Conservation (phyloP, 2,797 vertebrate genomes). For the Austrolebias charrua region DNA sequence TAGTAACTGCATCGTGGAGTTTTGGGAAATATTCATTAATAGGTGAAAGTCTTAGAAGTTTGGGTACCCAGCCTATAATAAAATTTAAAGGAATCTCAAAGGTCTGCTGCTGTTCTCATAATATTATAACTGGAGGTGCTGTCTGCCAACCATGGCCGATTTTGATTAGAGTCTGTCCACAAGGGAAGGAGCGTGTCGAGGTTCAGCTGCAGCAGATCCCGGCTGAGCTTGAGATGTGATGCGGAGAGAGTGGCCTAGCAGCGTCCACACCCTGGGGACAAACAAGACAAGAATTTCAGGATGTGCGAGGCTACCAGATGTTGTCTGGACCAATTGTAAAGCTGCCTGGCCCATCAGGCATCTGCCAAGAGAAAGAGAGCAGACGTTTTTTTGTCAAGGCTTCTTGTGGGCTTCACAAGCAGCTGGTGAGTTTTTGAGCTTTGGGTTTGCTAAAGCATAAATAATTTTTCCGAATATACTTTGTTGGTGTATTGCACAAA, state of each 20-base stretch:
- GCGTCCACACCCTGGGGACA: conserved; percentile 32
- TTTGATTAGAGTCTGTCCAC: conserved; percentile 59
- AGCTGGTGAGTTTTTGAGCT: conserved; percentile 30
- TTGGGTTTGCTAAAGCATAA: conserved; percentile 20
- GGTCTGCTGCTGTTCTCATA: conserved; percentile 57
- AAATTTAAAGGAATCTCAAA: conserved; percentile 43
- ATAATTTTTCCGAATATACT: conserved; percentile 18
- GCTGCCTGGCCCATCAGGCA: conserved; percentile 7
- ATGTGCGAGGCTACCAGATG: conserved; percentile 59
- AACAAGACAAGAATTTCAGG: conserved; percentile 48
- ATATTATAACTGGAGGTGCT: conserved; percentile 51
- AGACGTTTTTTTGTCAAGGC: conserved; percentile 32
- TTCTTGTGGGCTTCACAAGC: conserved; percentile 19
- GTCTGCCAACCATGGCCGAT: conserved; percentile 56
- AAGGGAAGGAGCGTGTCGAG: conserved; percentile 30
- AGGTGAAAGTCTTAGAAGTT: conserved; percentile 39
- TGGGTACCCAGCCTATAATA: conserved; percentile 46
- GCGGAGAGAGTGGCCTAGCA: conserved; percentile 29
- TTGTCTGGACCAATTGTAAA: conserved; percentile 46
- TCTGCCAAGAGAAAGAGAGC: conserved; percentile 18
- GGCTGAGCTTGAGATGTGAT: conserved; percentile 9
- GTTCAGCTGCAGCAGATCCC: conserved; percentile 58
- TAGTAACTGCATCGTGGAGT: background rate
- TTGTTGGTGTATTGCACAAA: conserved; percentile 15
- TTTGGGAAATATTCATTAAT: conserved; percentile 22